Evolutionary conservation across 2,888 invertebrate genomes (phyloP).

Genomic region (Halictus quadricinctus): DNA sequence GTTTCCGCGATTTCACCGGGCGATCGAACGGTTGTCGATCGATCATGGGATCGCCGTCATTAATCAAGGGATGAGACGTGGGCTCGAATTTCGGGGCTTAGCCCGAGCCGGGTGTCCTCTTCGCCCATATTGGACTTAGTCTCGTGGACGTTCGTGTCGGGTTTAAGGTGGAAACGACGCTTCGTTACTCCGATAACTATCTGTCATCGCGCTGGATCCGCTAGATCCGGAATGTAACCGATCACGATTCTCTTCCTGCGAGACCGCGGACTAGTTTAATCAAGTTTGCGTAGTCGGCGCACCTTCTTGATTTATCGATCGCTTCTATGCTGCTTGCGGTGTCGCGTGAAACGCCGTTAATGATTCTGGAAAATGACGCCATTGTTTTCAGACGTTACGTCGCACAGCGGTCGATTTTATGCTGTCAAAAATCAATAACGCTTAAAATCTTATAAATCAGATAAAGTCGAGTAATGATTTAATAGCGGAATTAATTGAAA

Average conservation of each 20-base stretch:
- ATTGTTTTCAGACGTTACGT: background rate
- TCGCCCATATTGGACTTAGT: slow-evolving; percentile 23
- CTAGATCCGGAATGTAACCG: slow-evolving; percentile 41
- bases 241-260: slow-evolving; percentile 44
- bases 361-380: background rate
- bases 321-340: background rate
- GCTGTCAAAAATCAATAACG: too few relatives aligned
- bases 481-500: too few relatives aligned
- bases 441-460: too few relatives aligned
- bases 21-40: background rate
- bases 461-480: too few relatives aligned
- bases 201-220: slow-evolving; percentile 55
- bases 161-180: slow-evolving; percentile 51
- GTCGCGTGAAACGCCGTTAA: background rate
- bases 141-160: background rate
- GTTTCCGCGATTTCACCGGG: background rate
- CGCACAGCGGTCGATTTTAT: too few relatives aligned
- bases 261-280: slow-evolving; percentile 46
- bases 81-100: slow-evolving; percentile 50
- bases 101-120: slow-evolving; percentile 14
- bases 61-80: slow-evolving; percentile 51
- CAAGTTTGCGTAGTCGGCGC: slow-evolving; percentile 23
- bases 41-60: slow-evolving; percentile 37
- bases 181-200: slow-evolving; percentile 66
- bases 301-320: slow-evolving; percentile 47